A percentile compares a stretch with the other conserved stretches of the same genome.
These are phyloP conservation scores for Psittacara wagleri DNA, from an alignment of 2,113 vertebrate species.

Conservation along the genomic window DNA sequence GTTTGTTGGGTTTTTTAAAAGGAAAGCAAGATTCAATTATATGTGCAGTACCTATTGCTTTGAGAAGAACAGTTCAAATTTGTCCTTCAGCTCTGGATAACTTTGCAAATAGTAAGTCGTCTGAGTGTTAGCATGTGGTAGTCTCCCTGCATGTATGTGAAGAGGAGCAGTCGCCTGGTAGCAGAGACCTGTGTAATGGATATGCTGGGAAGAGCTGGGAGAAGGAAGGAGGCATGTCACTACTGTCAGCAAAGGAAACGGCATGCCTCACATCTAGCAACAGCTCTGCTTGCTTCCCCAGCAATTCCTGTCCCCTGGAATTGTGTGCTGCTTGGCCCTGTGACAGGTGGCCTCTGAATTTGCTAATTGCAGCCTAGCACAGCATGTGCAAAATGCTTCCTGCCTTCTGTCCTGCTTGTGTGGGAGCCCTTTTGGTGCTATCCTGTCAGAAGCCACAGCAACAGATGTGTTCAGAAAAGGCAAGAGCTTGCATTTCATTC, in stretches of 20 bases:
- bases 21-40: not conserved
- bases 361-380: not conserved
- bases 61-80: not conserved
- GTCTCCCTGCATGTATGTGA: not conserved
- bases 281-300: not conserved
- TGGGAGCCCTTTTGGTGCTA: conserved; percentile 3
- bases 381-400: not conserved
- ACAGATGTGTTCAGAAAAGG: conserved; percentile 26
- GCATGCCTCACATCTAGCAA: rapidly evolving
- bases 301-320: not conserved
- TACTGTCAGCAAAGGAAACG: not conserved
- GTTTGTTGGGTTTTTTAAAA: not conserved
- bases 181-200: not conserved
- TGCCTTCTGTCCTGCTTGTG: not conserved
- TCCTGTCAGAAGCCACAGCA: not conserved
- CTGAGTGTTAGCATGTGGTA: not conserved
- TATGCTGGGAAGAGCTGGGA: rapidly evolving
- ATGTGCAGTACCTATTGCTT: not conserved
- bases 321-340: not conserved
- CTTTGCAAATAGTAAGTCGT: not conserved
- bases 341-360: conserved; percentile 13
- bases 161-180: not conserved
- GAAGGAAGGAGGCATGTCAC: not conserved
- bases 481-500: not conserved
- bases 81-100: not conserved